Percentiles rank a stretch among this genome's conserved stretches.
Conservation (phyloP, 2,888 invertebrate genomes). For the Clivina fossor region DNA sequence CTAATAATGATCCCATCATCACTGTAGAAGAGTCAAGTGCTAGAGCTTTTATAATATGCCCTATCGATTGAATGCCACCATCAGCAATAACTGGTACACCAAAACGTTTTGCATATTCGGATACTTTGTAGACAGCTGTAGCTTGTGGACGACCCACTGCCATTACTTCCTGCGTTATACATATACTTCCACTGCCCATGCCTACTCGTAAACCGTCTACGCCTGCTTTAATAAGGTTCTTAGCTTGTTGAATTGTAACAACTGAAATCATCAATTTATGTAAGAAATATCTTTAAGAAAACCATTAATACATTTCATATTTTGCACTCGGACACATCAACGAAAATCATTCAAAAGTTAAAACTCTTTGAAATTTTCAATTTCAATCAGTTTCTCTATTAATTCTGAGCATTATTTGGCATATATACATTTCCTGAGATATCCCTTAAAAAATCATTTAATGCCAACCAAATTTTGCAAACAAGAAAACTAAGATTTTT, state of each 20-base stretch:
- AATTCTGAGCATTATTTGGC: too few species aligned
- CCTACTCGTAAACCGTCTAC: conserved; percentile 96
- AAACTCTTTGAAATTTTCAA: too few species aligned
- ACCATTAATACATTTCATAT: too few species aligned
- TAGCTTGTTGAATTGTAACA: conserved; percentile 94
- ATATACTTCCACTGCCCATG: conserved; percentile 99
- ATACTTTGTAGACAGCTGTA: conserved; percentile 95
- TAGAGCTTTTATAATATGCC: conserved; percentile 94
- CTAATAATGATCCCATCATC: conserved; percentile 99
- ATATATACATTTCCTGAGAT: too few species aligned
- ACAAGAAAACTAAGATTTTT: too few species aligned
- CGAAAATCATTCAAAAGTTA: too few species aligned
- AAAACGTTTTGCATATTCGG: conserved; percentile 84
- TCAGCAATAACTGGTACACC: conserved; percentile 98
- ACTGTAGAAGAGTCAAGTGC: conserved; percentile 92
- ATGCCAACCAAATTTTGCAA: too few species aligned
- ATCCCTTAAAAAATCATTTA: too few species aligned
- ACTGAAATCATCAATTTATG: too few species aligned
- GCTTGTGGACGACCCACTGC: conserved; percentile 98
- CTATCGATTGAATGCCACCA: conserved; percentile 95
- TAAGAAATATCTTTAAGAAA: too few species aligned
- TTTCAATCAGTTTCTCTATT: too few species aligned
- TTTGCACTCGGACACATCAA: too few species aligned
- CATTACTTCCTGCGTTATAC: conserved; percentile 99
- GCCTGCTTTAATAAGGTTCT: conserved; percentile 95